Evolutionary conservation across 2,888 invertebrate species (phyloP).

Genomic region (Drosophila mulleri): DNA sequence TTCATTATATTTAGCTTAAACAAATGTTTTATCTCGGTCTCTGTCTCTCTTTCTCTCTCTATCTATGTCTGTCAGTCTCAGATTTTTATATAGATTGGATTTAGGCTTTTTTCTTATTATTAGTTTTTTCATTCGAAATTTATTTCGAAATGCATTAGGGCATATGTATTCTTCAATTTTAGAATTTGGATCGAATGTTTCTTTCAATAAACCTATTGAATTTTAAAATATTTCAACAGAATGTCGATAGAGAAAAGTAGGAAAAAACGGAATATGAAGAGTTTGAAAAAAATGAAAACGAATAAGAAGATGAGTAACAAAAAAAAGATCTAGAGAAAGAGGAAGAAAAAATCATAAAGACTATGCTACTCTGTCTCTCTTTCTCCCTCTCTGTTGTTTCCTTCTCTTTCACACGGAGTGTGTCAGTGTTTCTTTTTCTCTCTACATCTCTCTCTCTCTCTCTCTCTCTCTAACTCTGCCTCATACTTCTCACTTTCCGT

Average conservation of each 20-base stretch:
- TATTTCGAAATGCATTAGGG: neutral
- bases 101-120: neutral
- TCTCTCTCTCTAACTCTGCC: neutral
- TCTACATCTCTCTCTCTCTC: neutral
- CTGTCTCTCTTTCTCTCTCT: neutral
- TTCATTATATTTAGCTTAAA: conserved; percentile 25
- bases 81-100: neutral
- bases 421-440: neutral
- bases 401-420: no score
- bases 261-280: no score
- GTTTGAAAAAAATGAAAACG: no score
- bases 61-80: neutral
- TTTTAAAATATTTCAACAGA: no score
- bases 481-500: conserved; percentile 29
- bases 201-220: neutral
- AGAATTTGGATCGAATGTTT: neutral
- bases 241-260: no score
- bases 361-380: no score
- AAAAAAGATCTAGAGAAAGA: no score
- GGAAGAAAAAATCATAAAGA: no score
- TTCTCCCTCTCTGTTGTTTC: neutral
- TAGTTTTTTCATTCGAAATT: neutral
- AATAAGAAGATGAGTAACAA: no score
- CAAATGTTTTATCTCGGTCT: neutral
- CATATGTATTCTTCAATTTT: neutral